phyloP scores from a whole-genome alignment of 2,113 vertebrate genomes.

The Nesoenas mayeri region DNA sequence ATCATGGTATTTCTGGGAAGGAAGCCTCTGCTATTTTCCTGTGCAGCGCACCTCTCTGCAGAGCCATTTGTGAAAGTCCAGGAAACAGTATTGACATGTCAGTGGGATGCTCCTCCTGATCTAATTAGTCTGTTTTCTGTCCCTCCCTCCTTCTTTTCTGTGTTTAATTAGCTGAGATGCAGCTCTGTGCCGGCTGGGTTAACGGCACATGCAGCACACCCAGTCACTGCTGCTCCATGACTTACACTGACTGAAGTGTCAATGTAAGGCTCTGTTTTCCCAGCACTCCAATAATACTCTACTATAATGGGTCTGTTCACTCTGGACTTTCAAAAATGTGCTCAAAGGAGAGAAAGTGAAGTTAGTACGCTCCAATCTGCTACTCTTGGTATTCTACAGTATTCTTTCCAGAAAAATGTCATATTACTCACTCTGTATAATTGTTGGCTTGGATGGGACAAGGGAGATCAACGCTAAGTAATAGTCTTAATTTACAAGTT shows the following conservation, averaged over 20 bases:
- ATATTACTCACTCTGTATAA: background rate
- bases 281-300: background rate
- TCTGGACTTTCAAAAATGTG: background rate
- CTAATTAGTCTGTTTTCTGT: background rate
- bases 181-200: background rate
- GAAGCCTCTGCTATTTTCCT: background rate
- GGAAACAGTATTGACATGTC: background rate
- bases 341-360: background rate
- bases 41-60: background rate
- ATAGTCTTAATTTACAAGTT: background rate
- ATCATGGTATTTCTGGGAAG: background rate
- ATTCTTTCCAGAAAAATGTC: background rate
- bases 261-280: background rate
- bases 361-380: background rate
- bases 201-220: fast-evolving
- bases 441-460: background rate
- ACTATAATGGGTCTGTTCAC: background rate
- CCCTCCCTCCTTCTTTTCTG: background rate
- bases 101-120: background rate
- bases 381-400: background rate
- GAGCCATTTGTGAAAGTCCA: background rate
- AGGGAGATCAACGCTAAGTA: background rate
- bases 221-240: background rate
- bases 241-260: background rate
- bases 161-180: background rate